Conservation (phyloP, 1,140 invertebrate genomes). For the Globodera rostochiensis region DNA sequence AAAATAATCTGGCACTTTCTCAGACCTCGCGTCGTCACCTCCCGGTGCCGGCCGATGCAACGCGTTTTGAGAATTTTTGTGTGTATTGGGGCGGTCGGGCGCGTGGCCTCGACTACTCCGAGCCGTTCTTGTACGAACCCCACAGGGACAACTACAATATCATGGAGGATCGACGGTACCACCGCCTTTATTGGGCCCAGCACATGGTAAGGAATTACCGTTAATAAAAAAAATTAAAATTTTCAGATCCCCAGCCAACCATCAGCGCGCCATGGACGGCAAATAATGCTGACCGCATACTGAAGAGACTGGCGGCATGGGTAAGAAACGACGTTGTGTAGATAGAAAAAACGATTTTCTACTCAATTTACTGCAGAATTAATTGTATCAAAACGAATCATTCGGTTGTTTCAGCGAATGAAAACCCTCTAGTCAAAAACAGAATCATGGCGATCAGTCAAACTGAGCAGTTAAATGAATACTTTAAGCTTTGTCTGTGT, state of each 20-base stretch:
- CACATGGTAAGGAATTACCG: not conserved
- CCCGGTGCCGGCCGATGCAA: constrained; percentile 37
- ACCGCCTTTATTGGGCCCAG: constrained; percentile 37
- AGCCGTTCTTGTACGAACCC: constrained; percentile 44
- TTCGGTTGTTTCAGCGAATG: too few relatives aligned
- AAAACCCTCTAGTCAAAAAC: too few relatives aligned
- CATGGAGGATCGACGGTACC: constrained; percentile 44
- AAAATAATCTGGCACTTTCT: not conserved
- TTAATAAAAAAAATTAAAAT: not conserved
- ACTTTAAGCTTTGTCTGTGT: too few relatives aligned
- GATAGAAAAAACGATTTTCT: not conserved
- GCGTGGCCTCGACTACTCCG: constrained; percentile 42
- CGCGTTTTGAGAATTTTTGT: constrained; percentile 45
- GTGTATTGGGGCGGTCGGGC: constrained; percentile 48
- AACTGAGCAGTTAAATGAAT: too few relatives aligned
- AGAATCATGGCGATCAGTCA: too few relatives aligned
- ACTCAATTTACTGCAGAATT: too few relatives aligned
- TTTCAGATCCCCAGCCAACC: not conserved
- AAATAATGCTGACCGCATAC: constrained; percentile 43
- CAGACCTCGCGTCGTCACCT: constrained; percentile 36
- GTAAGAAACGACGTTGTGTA: not conserved
- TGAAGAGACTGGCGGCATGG: constrained; percentile 6
- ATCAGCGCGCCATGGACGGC: constrained; percentile 41
- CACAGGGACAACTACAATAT: constrained; percentile 38
- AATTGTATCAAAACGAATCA: too few relatives aligned